Evolutionary conservation across 1,140 invertebrate genomes (phyloP).

Genomic region (Protaetia brevitarsis): DNA sequence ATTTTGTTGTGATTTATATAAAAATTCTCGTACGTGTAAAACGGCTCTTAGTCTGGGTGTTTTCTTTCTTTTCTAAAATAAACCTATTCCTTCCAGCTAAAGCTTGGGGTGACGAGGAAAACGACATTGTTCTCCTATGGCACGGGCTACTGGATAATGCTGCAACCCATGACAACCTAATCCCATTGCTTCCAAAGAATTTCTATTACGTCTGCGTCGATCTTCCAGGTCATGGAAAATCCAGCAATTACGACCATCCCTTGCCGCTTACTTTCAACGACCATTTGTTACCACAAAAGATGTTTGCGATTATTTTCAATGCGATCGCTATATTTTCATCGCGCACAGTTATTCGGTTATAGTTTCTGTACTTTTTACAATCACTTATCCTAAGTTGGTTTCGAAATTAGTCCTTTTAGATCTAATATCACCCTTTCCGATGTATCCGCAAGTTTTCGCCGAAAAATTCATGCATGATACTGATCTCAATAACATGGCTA

Average conservation of each 20-base stretch:
- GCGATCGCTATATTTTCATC: constrained; percentile 54
- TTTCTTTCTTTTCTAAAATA: background rate
- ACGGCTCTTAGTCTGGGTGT: no score
- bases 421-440: no score
- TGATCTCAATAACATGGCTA: constrained; percentile 37
- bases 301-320: background rate
- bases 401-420: constrained; percentile 56
- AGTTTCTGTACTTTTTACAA: constrained; percentile 48
- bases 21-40: no score
- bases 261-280: background rate
- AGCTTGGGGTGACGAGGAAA: constrained; percentile 58
- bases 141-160: constrained; percentile 67
- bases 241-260: constrained; percentile 55
- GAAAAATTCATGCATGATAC: no score
- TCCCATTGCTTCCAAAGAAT: constrained; percentile 55
- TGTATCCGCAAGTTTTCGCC: no score
- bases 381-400: constrained; percentile 54
- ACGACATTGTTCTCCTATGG: constrained; percentile 56
- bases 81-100: constrained; percentile 52
- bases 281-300: constrained; percentile 34
- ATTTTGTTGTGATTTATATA: no score
- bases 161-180: constrained; percentile 62
- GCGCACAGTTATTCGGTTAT: constrained; percentile 60
- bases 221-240: constrained; percentile 68
- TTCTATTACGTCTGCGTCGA: constrained; percentile 65